Evolutionary conservation across 2,888 invertebrate genomes (phyloP), one percentile per base, ranked within the genome.

Genomic region (Neoscelio sp.): DNA sequence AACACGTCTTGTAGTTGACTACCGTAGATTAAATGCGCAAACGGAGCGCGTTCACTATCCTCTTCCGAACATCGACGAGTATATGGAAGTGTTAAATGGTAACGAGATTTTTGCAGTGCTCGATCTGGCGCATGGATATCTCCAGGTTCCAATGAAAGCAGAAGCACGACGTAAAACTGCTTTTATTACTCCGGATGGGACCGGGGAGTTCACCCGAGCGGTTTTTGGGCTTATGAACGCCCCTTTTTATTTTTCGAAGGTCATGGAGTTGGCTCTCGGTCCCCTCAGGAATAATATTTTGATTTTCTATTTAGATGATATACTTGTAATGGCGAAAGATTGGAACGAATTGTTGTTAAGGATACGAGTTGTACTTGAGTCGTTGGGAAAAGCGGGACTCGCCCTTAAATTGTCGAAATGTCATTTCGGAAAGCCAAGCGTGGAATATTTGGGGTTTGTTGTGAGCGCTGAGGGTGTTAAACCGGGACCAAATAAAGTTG

Each of bases 171-270:
- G 10, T n/a, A 80, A 38, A 54, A 82, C 70, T 3, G 78, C 78
- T 13, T 83, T 71, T 7, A 81, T 85, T 2, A 84, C 82, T 8
- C 83, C 83, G 0, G 76, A 81, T 6, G 68, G 0, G n/a, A 33
- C n/a, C n/a, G 33, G 33, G 2, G 33, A 33, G 33, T 33, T 33
- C n/a, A 33, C 33, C 4, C 10, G 77, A 0, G 82, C 84, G 78
- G 82, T 84, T n/a, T 88, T 86, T 40, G 86, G 86, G 0, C 73
- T 86, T 0, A 67, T 82, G 20, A 87, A 87, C 44, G 84, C 85
- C 0, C 84, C 84, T 0, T 75, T 79, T n/a, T 83, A 84, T 10
- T 88, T 85, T 62, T 64, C 70, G 0, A 79, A 81, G 23, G 15
- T 67, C 0, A 81, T 81, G 77, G 54, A 80, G 6, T 13, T 60